Evolutionary conservation across 2,888 invertebrate species (phyloP), one percentile per base, ranked within the genome.

Genomic region (Theretra japonica): DNA sequence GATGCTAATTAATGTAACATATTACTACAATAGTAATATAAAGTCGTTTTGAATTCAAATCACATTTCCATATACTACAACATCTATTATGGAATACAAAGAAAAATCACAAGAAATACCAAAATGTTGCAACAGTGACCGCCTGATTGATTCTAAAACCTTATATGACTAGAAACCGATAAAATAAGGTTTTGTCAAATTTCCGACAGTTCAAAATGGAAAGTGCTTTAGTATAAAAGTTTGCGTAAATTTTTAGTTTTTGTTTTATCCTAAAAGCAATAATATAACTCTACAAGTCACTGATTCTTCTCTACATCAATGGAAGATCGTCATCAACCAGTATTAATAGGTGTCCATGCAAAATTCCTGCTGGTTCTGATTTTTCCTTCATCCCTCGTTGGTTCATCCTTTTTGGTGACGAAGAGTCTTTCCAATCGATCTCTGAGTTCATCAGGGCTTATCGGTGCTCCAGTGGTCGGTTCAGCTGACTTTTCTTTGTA

Each of bases 361-460:
- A 90, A 94, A 72, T 87, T 90, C 57, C 94, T 90, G 0, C 88
- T 90, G 30, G 90, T 91, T n/a, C 93, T 86, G 0, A 88, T 82
- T 73, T 90, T 92, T 0, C 79, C 77, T 2, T 90, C 90, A 15
- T 91, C 91, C 72, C 86, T 81, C 0, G 77, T 83, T 56, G 81
- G 83, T 57, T 80, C 83, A 5, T 89, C 89, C 71, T 94, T 93
- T 71, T 94, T 94, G 0, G 94, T 93, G 19, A 94, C 86, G 58
- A 95, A 95, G 0, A 96, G 84, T 76, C 93, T 90, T 75, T 94
- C 91, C 60, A 95, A 86, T 73, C 96, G 88, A 57, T 94, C 94
- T 69, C 93, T 87, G 0, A 95, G 83, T 80, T 95, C 95, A n/a
- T 90, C 93, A 0, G 95, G 95, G 0, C 95, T 90, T 68, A 93